Evolutionary conservation across 1,140 invertebrate species (phyloP), one percentile per base, ranked within the genome.

Genomic region (Drosophila repleta): DNA sequence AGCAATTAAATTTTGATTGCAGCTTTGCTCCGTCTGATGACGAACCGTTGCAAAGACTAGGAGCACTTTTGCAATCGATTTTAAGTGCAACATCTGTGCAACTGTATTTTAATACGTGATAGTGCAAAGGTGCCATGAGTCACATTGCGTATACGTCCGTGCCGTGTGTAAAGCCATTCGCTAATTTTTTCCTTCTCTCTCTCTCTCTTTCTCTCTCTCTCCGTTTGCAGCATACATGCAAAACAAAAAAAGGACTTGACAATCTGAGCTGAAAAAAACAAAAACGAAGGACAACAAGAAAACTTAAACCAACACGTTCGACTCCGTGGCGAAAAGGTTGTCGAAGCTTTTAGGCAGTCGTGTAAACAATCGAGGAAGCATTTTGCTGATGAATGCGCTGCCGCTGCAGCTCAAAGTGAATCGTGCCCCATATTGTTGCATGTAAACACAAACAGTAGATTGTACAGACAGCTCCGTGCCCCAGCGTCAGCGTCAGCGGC

Each of bases 361-460:
- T 76, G 72, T 43, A 64, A 80, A 60, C 72, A 68, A 57, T 46
- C 51, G 74, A 58, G 69, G 48, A 65, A 77, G 73, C 76, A 74
- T 68, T 73, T 29, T 26, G 52, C 68, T 57, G 62, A 65, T 65
- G 62, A 68, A 58, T 39, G 52, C 53, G 65, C 37, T 48, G 58
- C 52, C 64, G 74, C 43, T 65, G 69, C 63, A 72, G 48, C 43
- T 58, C 63, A 71, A 56, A 72, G 55, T 56, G 66, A 67, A 46
- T 35, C 55, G 55, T 67, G 39, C 29, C 39, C 3, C 69, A 60
- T 43, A 66, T 51, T 66, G 52, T 56, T 69, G 60, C 35, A 58
- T 67, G 55, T 67, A 55, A 60, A 52, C 55, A 72, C 37, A 72
- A 45, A 48, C 52, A 35, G 51, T 48, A 15, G 17, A 15, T 5